Evolutionary conservation across 2,113 vertebrate genomes (phyloP).

Genomic region (Hipposideros armiger): DNA sequence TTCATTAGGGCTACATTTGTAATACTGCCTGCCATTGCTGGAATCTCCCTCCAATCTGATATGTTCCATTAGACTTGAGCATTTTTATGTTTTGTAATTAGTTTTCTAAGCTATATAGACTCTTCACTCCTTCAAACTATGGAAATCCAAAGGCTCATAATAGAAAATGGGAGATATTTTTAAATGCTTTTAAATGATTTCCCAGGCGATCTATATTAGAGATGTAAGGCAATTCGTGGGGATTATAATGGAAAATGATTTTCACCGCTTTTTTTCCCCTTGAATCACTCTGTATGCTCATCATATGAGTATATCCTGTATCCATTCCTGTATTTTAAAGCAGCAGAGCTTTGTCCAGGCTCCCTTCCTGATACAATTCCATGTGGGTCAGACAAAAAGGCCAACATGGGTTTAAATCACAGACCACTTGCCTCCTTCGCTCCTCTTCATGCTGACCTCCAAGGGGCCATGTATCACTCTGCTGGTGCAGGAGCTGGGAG

Average conservation of each 20-base stretch:
- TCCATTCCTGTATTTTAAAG: slow-evolving; percentile 83
- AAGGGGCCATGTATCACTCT: slow-evolving; percentile 84
- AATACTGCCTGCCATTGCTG: slow-evolving; percentile 44
- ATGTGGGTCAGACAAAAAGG: slow-evolving; percentile 82
- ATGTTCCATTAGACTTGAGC: slow-evolving; percentile 86
- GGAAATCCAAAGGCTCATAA: slow-evolving; percentile 91
- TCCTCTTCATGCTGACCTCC: slow-evolving; percentile 82
- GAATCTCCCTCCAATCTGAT: slow-evolving; percentile 84
- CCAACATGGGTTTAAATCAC: slow-evolving; percentile 86
- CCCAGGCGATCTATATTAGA: slow-evolving; percentile 90
- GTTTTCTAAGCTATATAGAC: slow-evolving; percentile 88
- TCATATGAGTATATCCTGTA: slow-evolving; percentile 69
- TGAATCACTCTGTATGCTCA: slow-evolving; percentile 85
- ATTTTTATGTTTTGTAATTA: slow-evolving; percentile 91
- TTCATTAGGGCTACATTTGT: slow-evolving; percentile 65
- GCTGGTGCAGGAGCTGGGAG: slow-evolving; percentile 85
- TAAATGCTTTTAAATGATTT: slow-evolving; percentile 92
- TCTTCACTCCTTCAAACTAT: slow-evolving; percentile 88
- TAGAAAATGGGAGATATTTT: slow-evolving; percentile 90
- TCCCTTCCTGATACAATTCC: slow-evolving; percentile 78
- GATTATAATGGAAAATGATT: slow-evolving; percentile 90
- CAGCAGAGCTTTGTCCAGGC: slow-evolving; percentile 81
- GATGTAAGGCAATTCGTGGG: slow-evolving; percentile 86
- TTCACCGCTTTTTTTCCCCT: slow-evolving; percentile 80
- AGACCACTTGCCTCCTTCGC: slow-evolving; percentile 72